Percentiles rank a stretch among this genome's conserved stretches.
Conservation (phyloP, 2,113 vertebrate species). For the Proterorhinus semilunaris region DNA sequence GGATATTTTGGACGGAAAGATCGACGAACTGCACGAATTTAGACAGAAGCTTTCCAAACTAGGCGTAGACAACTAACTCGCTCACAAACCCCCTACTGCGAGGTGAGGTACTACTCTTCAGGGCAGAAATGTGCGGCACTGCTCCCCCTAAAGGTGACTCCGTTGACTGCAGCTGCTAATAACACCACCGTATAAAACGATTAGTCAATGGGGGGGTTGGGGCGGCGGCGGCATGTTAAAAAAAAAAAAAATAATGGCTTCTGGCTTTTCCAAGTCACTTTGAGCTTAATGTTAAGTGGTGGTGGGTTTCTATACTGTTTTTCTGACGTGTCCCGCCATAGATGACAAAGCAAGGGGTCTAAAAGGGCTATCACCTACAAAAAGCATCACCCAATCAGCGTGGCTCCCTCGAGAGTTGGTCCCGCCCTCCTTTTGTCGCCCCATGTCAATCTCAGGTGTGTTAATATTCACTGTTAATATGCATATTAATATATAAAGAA, state of each 20-base stretch:
- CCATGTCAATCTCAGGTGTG: slow-evolving; percentile 76
- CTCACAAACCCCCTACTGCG: slow-evolving; percentile 32
- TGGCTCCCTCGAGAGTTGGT: slow-evolving; percentile 30
- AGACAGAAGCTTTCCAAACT: slow-evolving; percentile 91
- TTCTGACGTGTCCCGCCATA: slow-evolving; percentile 33
- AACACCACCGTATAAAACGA: slow-evolving; percentile 42
- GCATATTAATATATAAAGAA: slow-evolving; percentile 47
- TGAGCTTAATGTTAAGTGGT: slow-evolving; percentile 70
- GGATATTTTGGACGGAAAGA: slow-evolving; percentile 92
- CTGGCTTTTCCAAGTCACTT: slow-evolving; percentile 59
- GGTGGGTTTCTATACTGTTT: slow-evolving; percentile 64
- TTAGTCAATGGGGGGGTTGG: slow-evolving; percentile 33
- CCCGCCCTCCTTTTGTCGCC: neutral
- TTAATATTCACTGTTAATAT: slow-evolving; percentile 59
- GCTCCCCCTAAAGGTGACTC: slow-evolving; percentile 64
- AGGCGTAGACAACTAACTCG: slow-evolving; percentile 82
- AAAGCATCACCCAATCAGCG: slow-evolving; percentile 55
- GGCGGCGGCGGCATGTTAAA: slow-evolving; percentile 56
- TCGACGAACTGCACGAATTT: slow-evolving; percentile 95
- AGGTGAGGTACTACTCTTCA: slow-evolving; percentile 50
- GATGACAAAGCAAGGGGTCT: slow-evolving; percentile 66
- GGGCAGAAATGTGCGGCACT: slow-evolving; percentile 55
- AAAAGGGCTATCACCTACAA: slow-evolving; percentile 80
- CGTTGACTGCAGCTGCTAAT: slow-evolving; percentile 56
- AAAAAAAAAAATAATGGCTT: slow-evolving; percentile 41